Conservation (phyloP, 2,113 vertebrate genomes). For the Percopsis transmontana region DNA sequence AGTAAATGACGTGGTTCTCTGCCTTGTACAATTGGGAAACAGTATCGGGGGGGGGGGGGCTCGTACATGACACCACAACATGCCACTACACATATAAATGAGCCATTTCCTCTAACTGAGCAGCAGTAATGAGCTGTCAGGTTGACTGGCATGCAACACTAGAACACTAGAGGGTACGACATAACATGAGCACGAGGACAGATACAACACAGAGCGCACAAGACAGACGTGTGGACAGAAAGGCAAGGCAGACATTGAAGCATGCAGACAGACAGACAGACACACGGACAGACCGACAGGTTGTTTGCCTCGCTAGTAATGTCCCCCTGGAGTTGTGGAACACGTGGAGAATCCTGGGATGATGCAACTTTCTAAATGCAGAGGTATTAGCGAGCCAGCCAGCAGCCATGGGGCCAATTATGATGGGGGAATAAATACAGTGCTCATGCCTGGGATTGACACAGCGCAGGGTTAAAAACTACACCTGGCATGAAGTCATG, state of each 20-base stretch:
- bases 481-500: slow-evolving; percentile 61
- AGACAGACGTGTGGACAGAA: slow-evolving; percentile 39
- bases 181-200: slow-evolving; percentile 32
- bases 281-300: slow-evolving; percentile 57
- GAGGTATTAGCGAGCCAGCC: slow-evolving; percentile 60
- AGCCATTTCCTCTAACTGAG: slow-evolving; percentile 40
- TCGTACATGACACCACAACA: slow-evolving; percentile 41
- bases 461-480: slow-evolving; percentile 52
- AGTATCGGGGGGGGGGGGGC: slow-evolving; percentile 33
- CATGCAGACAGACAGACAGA: slow-evolving; percentile 36
- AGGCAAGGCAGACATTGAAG: slow-evolving; percentile 27
- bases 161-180: slow-evolving; percentile 17
- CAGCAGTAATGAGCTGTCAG: slow-evolving; percentile 52
- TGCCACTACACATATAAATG: slow-evolving; percentile 51
- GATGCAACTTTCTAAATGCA: slow-evolving; percentile 78
- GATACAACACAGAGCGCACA: slow-evolving; percentile 24
- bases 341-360: slow-evolving; percentile 72
- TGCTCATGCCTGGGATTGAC: slow-evolving; percentile 62
- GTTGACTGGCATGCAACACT: slow-evolving; percentile 38
- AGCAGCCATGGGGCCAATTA: slow-evolving; percentile 67
- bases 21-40: slow-evolving; percentile 44
- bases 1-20: neutral
- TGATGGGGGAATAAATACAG: slow-evolving; percentile 66
- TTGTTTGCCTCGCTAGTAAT: slow-evolving; percentile 63
- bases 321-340: slow-evolving; percentile 58